Evolutionary conservation across 2,797 vertebrate genomes (phyloP), one percentile per base, ranked within the genome.

Genomic region (Rhinatrema bivittatum): DNA sequence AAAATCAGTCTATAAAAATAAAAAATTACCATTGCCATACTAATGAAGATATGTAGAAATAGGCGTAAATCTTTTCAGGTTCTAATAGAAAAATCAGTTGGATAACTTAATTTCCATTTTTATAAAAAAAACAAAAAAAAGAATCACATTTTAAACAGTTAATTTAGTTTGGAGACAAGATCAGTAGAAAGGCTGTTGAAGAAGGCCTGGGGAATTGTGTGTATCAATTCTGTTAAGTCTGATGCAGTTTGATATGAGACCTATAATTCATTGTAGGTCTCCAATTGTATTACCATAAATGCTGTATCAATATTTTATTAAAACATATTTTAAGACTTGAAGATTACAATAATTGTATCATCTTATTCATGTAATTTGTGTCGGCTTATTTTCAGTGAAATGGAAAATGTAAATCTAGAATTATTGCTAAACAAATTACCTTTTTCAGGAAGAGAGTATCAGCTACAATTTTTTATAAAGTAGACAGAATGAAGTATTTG

Each of bases 381-480:
- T 30, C 21, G 49, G 29, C 44, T 70, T 57, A 46, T 40, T 72
- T 70, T 57, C 60, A 65, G 28, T 56, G 74, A 69, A 60, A 65
- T 65, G 56, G 68, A 72, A 72, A 72, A 65, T 70, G 62, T 61
- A 47, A 61, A 64, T 74, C 65, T 70, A 65, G 66, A 64, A 56
- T 67, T 69, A 68, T 60, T 60, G 49, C n/a, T 20, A 45, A 50
- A 50, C 36, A 69, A 60, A 67, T 78, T 65, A 63, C 68, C 61
- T 81, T 75, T 76, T 74, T 78, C 60, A 68, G 65, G 29, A 47
- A 55, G 59, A 54, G 64, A 65, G 40, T 57, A 57, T 68, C 45
- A 66, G 42, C 52, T 69, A 56, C 16, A 16, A 53, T 76, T 61
- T 57, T 62, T 62, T 66, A 31, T 11, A 29, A 57, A 57, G 43